Evolutionary conservation across 2,113 vertebrate species (phyloP), one percentile per base, ranked within the genome.

Genomic region (Brienomyrus longianalis): DNA sequence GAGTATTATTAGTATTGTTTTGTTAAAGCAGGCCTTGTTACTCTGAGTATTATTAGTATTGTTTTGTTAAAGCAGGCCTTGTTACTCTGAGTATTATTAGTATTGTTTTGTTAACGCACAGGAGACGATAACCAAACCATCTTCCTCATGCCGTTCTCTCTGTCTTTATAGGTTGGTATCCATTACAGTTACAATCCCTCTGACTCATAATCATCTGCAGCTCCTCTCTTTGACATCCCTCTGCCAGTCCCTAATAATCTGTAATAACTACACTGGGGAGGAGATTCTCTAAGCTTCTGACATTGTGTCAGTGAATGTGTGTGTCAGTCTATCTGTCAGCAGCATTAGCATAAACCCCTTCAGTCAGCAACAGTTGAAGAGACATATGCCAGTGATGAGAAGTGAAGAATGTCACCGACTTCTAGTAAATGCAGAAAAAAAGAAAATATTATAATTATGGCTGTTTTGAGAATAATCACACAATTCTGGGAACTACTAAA

Each of bases 271-370:
- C 74, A 39, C 11, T 80, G 74, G 74, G 35, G 13, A 43, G 74
- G 74, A 27, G 62, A 70, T 17, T 80, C 39, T 43, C 31, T 80
- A 80, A 80, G 74, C 74, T 80, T 80, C 31, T 80, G 17, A 80
- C 35, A 43, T 80, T 19, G 17, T 5, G 74, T 80, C 17, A 43
- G 59, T 77, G 47, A 27, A n/a, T 66, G 47, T 23, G 66, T 80
- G 74, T 50, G 15, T 91, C 86, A 52, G 89, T 91, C 74, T 80
- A 59, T 89, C 87, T 48, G 70, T 92, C 91, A 90, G 91, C 91
- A 87, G 92, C 89, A 91, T 89, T 88, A 88, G 88, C 80, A 89
- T 88, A 90, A 90, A 39, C 89, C 88, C 56, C 86, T 90, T 93
- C 89, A 89, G 89, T 87, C 88, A 86, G 86, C 45, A 88, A 88